Base-by-base conservation (phyloP, 2,113 vertebrate species). In the Greenwoodochromis staneri region DNA sequence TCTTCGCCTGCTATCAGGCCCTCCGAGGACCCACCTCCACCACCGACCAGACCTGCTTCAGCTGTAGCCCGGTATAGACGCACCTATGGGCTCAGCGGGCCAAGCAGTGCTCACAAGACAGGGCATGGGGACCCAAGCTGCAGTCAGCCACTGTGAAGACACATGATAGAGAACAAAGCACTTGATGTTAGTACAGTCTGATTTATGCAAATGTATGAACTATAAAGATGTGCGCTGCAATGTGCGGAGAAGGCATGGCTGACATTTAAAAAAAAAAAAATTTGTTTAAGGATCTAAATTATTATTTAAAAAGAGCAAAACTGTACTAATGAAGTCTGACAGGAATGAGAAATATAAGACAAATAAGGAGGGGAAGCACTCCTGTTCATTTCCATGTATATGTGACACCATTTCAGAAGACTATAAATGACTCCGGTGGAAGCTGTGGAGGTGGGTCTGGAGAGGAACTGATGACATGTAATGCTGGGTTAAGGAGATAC, bases 1-100 rank as follows among this genome's bases (percentile, higher is more conserved):
- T 95, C 86, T 94, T 92, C 36, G 94, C 93, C 94, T 91, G 95
- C 92, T 91, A 88, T 76, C 10, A 36, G 94, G 96, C 91, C 95
- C 96, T 89, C 88, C 71, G 87, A 84, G 54, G 86, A 92, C 89
- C 93, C 87, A 6, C 94, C 91, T 85, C 88, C 92, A 84, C 90
- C 91, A 31, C 66, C 29, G 31, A 85, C 36, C 11, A 38, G 78
- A 66, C 59, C 36, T 49, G 82, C 80, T 91, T 95, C 94, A 95
- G 91, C 86, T 91, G 69, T 85, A 88, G 93, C 91, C 92, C 85
- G 14, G 88, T 8, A 71, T 69, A 38, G 81, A 88, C 36, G 19
- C 49, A 54, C 86, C 90, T 21, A 17, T 4, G 21, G 93, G 92
- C 93, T 94, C 92, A 91, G 85, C 53, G 17, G 87, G 91, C 91